phyloP scores from a whole-genome alignment of 1,140 invertebrate species.

The Eubasilissa regina region DNA sequence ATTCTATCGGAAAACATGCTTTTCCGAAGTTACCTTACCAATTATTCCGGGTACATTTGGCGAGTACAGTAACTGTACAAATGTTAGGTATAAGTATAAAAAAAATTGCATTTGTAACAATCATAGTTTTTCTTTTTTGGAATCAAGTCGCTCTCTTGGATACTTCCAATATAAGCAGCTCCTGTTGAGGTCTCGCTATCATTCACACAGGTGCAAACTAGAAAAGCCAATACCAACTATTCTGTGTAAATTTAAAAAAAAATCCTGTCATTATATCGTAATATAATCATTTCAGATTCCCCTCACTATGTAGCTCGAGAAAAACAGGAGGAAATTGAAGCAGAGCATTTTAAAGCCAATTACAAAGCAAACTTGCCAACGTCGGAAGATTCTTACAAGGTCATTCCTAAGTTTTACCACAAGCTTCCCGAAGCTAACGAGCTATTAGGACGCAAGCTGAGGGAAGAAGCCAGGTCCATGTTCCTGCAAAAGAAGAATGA shows the following conservation, averaged over 20 bases:
- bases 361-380: constrained; percentile 46
- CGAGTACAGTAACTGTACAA: no score
- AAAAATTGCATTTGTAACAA: no score
- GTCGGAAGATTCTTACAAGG: constrained; percentile 44
- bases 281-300: constrained; percentile 45
- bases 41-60: no score
- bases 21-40: no score
- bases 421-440: constrained; percentile 85
- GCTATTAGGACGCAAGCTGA: constrained; percentile 83
- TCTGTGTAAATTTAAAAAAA: not conserved
- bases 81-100: no score
- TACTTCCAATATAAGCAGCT: no score
- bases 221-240: no score
- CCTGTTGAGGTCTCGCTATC: no score
- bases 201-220: no score
- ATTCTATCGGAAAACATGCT: no score
- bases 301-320: constrained; percentile 45
- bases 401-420: constrained; percentile 80
- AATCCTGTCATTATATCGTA: not conserved
- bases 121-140: no score
- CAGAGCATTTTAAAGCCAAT: constrained; percentile 44
- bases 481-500: constrained; percentile 89
- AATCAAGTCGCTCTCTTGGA: no score
- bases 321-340: constrained; percentile 44
- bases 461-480: constrained; percentile 89